A percentile compares a stretch with the other conserved stretches of the same genome.
phyloP scores from a whole-genome alignment of 2,113 vertebrate species.

The Eleginops maclovinus region DNA sequence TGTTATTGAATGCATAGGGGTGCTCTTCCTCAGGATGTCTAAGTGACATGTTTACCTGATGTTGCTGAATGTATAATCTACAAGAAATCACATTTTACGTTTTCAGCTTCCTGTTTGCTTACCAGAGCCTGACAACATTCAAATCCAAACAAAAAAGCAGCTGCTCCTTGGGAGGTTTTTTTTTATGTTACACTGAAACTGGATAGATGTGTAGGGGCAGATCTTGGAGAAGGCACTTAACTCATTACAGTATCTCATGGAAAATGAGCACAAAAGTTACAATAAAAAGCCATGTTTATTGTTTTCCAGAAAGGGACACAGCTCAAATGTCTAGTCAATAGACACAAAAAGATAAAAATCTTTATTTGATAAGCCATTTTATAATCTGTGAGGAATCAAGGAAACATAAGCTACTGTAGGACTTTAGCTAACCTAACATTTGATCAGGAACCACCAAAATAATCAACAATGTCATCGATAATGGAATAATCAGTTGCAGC shows the following conservation, averaged over 20 bases:
- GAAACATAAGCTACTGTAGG: not conserved
- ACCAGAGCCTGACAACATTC: not conserved
- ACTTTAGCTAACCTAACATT: not conserved
- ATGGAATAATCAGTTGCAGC: not conserved
- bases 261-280: not conserved
- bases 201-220: slow-evolving; percentile 24
- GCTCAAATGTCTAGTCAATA: not conserved
- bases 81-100: not conserved
- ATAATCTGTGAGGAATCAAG: not conserved
- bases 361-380: not conserved
- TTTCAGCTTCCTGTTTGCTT: not conserved
- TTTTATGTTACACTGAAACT: slow-evolving; percentile 6
- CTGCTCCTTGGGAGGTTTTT: not conserved
- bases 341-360: not conserved
- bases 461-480: not conserved
- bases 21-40: not conserved
- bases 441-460: not conserved
- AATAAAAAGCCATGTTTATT: slow-evolving; percentile 21
- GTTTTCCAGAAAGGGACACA: slow-evolving; percentile 6
- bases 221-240: too few species aligned
- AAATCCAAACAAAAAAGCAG: slow-evolving; percentile 1
- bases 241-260: slow-evolving; percentile 19
- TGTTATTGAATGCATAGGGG: not conserved
- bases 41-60: not conserved
- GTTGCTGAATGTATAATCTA: not conserved